These are phyloP conservation scores for Acanthochromis polyacanthus DNA, from an alignment of 2,113 vertebrate genomes.

Conservation along the genomic window DNA sequence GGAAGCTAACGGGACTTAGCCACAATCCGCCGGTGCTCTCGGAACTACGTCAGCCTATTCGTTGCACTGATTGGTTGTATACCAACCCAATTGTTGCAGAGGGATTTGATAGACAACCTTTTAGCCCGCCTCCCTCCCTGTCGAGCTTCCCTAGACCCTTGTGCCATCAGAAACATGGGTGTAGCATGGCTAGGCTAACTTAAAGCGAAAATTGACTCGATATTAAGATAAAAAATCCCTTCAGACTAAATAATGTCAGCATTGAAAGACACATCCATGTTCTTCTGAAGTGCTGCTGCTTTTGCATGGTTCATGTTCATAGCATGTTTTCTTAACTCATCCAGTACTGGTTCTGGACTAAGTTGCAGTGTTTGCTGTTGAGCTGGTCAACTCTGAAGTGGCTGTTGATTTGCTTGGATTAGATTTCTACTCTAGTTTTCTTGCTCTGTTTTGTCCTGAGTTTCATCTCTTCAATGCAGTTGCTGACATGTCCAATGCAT, in stretches of 20 bases:
- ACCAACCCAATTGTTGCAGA: too few relatives aligned
- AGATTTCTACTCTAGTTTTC: constrained; percentile 78
- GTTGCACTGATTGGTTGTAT: too few relatives aligned
- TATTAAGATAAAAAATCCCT: constrained; percentile 5
- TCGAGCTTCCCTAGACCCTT: too few relatives aligned
- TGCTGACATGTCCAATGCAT: constrained; percentile 85
- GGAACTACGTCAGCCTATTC: too few relatives aligned
- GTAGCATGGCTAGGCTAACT: too few relatives aligned
- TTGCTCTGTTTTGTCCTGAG: constrained; percentile 78
- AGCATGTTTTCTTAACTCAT: constrained; percentile 84
- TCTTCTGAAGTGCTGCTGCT: constrained; percentile 69
- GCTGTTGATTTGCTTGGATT: constrained; percentile 80
- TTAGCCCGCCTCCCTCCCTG: too few relatives aligned
- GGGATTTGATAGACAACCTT: too few relatives aligned
- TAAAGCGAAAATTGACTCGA: constrained; percentile 41
- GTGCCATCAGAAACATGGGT: too few relatives aligned
- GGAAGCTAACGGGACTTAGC: too few relatives aligned
- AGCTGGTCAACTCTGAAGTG: constrained; percentile 68
- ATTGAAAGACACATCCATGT: constrained; percentile 1
- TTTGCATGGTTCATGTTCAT: constrained; percentile 86
- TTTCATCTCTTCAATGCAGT: constrained; percentile 86
- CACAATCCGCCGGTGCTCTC: too few relatives aligned
- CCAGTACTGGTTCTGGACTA: constrained; percentile 72
- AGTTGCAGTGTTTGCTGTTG: constrained; percentile 73
- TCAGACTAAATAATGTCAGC: constrained; percentile 24